Evolutionary conservation across 2,888 invertebrate genomes (phyloP), one percentile per base, ranked within the genome.

Genomic region (Drosophila ezoana): DNA sequence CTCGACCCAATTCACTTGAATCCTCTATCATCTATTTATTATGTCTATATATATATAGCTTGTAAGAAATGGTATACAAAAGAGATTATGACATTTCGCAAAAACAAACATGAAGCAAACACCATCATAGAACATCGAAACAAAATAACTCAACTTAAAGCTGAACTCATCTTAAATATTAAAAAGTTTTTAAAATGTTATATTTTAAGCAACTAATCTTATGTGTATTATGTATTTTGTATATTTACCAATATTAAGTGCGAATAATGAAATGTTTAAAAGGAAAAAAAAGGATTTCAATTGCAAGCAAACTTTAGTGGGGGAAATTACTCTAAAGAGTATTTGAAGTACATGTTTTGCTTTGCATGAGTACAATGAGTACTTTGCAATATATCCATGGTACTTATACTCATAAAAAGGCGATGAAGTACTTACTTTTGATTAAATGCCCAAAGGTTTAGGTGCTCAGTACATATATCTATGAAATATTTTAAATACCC

Each of bases 71-170:
- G 16, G 13, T 48, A 28, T 20, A 16, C n/a, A 38, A 43, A 44
- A 93, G 76, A 94, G 94, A n/a, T 92, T 68, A 74, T 59, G 18
- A 37, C 33, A 33, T 48, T 38, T 38, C 18, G 90, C 35, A 77
- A 14, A 13, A 47, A 6, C n/a, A 18, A 58, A 41, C 18, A 1
- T 1, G 6, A n/a, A 32, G 28, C 4, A 18, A 9, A 40, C 14
- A 52, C 6, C 20, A 43, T 43, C 40, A 32, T 35, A 16, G 28
- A 37, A 64, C 48, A 66, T 49, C 66, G 66, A 65, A 44, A 8
- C 18, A 13, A 35, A 57, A 66, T 66, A 60, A 64, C 66, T 64
- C 53, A 49, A 52, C 58, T 44, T 13, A 37, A 40, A 63, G 57
- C 59, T 65, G 72, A 70, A 59, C 53, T 68, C 57, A 49, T 49